Percentiles rank a stretch among this genome's conserved stretches.
These are phyloP conservation scores for Arremon aurantiirostris DNA, from an alignment of 2,797 vertebrate species.

Conservation along the genomic window DNA sequence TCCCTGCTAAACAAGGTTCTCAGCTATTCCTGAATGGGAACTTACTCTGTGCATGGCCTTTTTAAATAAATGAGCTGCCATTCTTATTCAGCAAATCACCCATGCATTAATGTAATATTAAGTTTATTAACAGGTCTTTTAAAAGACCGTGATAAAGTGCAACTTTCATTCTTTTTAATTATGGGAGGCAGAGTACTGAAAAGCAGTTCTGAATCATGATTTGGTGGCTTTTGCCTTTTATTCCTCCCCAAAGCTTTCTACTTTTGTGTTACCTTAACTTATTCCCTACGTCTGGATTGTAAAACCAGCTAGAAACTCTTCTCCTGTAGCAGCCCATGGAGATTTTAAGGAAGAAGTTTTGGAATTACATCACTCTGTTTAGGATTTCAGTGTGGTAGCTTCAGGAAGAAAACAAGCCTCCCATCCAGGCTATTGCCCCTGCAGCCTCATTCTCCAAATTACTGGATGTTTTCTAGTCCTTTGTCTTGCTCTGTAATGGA, in stretches of 20 bases:
- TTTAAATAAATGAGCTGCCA: neutral
- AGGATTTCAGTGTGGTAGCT: neutral
- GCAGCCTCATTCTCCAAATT: neutral
- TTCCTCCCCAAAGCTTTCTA: neutral
- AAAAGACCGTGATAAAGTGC: neutral
- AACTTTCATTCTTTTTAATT: neutral
- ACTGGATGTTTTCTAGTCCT: neutral
- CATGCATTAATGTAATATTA: neutral
- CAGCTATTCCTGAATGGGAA: neutral
- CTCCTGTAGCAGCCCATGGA: neutral
- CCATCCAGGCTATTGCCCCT: neutral
- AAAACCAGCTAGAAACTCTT: neutral
- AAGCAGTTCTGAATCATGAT: neutral
- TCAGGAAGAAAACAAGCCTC: neutral
- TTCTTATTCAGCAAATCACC: neutral
- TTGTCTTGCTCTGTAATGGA: neutral
- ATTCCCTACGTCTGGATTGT: neutral
- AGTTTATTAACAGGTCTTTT: neutral
- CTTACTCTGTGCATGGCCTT: neutral
- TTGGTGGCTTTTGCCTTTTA: neutral
- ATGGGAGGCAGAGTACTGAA: neutral
- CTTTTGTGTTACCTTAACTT: neutral
- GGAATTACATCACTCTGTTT: neutral
- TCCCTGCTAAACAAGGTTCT: neutral
- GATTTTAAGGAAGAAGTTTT: neutral